phyloP scores from a whole-genome alignment of 2,797 vertebrate species.

The Gastrophryne carolinensis region DNA sequence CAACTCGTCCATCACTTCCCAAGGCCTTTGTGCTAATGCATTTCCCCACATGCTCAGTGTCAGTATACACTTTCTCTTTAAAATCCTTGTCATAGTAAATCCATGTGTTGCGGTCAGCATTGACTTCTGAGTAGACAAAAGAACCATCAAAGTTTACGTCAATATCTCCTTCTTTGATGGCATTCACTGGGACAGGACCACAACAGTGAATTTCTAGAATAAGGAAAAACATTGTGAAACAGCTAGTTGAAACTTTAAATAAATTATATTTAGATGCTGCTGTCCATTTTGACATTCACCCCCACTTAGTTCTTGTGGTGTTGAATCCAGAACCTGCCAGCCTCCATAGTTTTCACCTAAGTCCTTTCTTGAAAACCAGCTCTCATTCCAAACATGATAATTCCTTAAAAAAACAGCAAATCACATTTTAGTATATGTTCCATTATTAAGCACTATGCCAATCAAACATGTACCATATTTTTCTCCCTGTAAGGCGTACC shows the following conservation, averaged over 20 bases:
- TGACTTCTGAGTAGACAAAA: conserved; percentile 73
- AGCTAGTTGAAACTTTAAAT: neutral
- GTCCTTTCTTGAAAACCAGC: conserved; percentile 77
- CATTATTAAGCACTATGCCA: too few relatives aligned
- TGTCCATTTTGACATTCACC: conserved; percentile 64
- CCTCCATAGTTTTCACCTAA: conserved; percentile 70
- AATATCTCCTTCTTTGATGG: conserved; percentile 70
- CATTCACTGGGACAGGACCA: conserved; percentile 65
- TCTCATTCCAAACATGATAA: conserved; percentile 80
- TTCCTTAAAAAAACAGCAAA: conserved; percentile 65
- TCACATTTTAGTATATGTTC: neutral
- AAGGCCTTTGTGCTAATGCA: conserved; percentile 48
- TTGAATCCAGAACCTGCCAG: conserved; percentile 82
- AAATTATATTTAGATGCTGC: neutral
- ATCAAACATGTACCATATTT: too few relatives aligned
- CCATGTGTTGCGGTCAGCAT: conserved; percentile 72
- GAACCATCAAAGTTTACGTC: conserved; percentile 62
- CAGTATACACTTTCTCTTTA: conserved; percentile 28
- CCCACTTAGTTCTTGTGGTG: conserved; percentile 78
- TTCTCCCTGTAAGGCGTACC: too few relatives aligned
- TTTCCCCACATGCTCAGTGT: conserved; percentile 22
- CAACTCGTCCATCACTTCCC: conserved; percentile 9
- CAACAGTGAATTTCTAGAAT: conserved; percentile 69
- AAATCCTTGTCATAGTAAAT: conserved; percentile 34
- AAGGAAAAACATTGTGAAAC: neutral